These are phyloP conservation scores for Galerucella pusilla DNA, from an alignment of 2,888 invertebrate species.

Conservation along the genomic window DNA sequence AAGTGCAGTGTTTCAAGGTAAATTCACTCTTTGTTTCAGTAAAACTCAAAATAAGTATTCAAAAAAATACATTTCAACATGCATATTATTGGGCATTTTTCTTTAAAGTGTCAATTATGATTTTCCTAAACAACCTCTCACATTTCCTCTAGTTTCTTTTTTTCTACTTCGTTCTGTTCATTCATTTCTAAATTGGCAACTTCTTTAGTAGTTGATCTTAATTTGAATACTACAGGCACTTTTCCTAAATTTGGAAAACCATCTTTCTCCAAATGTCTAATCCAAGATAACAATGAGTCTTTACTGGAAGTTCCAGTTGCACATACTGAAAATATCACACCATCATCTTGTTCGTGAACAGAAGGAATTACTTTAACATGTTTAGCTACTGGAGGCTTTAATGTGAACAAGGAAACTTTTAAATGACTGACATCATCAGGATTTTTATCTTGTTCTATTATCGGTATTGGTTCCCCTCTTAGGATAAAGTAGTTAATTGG, in stretches of 20 bases:
- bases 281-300: conserved; percentile 94
- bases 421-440: conserved; percentile 80
- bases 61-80: conserved; percentile 4
- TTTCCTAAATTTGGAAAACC: conserved; percentile 78
- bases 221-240: conserved; percentile 87
- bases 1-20: background rate
- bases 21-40: background rate
- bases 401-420: conserved; percentile 69
- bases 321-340: conserved; percentile 86
- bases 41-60: background rate
- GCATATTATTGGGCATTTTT: background rate
- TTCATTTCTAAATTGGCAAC: conserved; percentile 47
- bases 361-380: conserved; percentile 67
- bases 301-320: conserved; percentile 91
- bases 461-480: conserved; percentile 74
- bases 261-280: conserved; percentile 80
- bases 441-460: conserved; percentile 67
- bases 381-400: conserved; percentile 63
- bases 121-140: background rate
- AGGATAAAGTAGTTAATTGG: conserved; percentile 87
- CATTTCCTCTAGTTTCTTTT: conserved; percentile 19
- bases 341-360: conserved; percentile 94
- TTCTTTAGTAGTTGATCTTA: conserved; percentile 72
- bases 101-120: background rate
- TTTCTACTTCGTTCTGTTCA: conserved; percentile 18